phyloP scores from a whole-genome alignment of 2,113 vertebrate genomes.

The Lagopus muta region DNA sequence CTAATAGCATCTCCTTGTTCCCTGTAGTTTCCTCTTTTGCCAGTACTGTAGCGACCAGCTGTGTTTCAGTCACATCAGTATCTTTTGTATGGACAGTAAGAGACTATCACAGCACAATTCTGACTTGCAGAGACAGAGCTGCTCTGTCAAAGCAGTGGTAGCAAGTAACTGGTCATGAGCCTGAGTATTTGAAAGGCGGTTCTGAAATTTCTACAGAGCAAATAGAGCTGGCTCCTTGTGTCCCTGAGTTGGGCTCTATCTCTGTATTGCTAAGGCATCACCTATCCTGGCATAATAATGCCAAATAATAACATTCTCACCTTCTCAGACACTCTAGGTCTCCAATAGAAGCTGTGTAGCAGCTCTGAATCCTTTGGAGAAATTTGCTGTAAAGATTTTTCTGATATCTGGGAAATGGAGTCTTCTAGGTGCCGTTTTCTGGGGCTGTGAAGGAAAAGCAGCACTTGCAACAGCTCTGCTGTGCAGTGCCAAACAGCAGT shows the following conservation, averaged over 20 bases:
- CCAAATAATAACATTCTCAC: background rate
- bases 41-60: background rate
- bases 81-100: background rate
- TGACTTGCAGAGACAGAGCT: background rate
- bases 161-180: background rate
- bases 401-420: background rate
- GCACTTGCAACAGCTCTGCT: background rate
- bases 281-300: background rate
- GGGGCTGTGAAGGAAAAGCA: background rate
- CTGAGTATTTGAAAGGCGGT: background rate
- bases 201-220: background rate
- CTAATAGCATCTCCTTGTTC: background rate
- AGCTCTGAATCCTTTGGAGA: background rate
- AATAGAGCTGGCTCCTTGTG: background rate
- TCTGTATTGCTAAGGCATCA: background rate
- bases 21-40: background rate
- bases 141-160: background rate
- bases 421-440: background rate
- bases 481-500: background rate
- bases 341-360: background rate
- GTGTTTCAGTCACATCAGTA: background rate
- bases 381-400: background rate
- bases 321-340: background rate
- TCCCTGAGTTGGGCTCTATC: background rate
- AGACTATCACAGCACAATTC: background rate